A percentile compares a stretch with the other conserved stretches of the same genome.
These are phyloP conservation scores for Acanthosoma haemorrhoidale DNA, from an alignment of 2,888 invertebrate genomes.

Conservation along the genomic window DNA sequence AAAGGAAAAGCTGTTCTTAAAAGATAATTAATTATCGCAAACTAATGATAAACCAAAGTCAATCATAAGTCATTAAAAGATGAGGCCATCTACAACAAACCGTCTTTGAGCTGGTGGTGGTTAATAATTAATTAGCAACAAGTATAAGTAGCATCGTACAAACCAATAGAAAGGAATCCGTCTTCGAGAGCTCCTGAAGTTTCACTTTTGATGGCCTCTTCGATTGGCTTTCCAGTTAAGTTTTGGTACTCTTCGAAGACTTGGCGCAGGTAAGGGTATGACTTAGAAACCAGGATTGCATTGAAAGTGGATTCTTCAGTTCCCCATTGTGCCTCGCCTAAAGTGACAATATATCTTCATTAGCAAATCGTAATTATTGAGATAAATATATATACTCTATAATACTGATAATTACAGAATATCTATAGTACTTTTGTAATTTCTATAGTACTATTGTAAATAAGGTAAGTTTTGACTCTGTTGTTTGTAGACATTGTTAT, in stretches of 20 bases:
- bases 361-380: no score
- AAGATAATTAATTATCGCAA: not conserved
- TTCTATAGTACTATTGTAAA: no score
- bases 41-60: not conserved
- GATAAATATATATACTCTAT: no score
- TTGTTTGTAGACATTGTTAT: no score
- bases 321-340: slow-evolving; percentile 47
- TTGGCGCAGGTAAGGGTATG: slow-evolving; percentile 49
- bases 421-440: no score
- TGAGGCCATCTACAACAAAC: not conserved
- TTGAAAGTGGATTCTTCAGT: slow-evolving; percentile 51
- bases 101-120: not conserved
- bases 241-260: slow-evolving; percentile 50
- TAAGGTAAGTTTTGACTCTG: no score
- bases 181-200: slow-evolving; percentile 48
- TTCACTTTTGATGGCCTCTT: slow-evolving; percentile 47
- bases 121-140: no score
- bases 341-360: no score
- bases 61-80: not conserved
- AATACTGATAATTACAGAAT: no score
- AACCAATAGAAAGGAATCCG: slow-evolving; percentile 49
- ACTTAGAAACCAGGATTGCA: slow-evolving; percentile 48
- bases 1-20: no score
- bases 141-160: no score
- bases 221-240: slow-evolving; percentile 47